Evolutionary conservation across 2,888 invertebrate genomes (phyloP).

Genomic region (Sarcophaga subvicina): DNA sequence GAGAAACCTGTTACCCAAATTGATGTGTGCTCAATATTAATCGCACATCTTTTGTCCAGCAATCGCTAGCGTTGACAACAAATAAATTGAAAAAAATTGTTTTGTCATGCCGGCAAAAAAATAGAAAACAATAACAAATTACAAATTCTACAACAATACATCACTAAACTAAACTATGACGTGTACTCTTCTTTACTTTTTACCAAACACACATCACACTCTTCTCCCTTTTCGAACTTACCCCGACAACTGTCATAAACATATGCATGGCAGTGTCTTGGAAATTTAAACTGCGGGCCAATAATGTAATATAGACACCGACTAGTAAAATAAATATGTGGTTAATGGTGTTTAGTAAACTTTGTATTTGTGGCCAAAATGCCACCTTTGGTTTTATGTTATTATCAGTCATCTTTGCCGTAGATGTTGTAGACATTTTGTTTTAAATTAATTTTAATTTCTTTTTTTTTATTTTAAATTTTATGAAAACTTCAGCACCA

Average conservation of each 20-base stretch:
- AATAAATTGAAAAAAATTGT: no score
- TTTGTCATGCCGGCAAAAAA: neutral
- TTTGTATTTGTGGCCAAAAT: constrained; percentile 76
- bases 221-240: constrained; percentile 67
- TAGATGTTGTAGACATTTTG: constrained; percentile 48
- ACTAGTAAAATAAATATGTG: constrained; percentile 79
- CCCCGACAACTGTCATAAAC: constrained; percentile 77
- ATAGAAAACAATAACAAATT: neutral
- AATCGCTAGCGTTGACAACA: no score
- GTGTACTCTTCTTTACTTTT: constrained; percentile 8
- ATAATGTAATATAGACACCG: constrained; percentile 75
- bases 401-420: neutral
- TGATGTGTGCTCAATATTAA: no score
- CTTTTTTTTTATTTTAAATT: neutral
- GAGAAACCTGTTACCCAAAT: no score
- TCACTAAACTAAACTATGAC: constrained; percentile 21
- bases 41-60: no score
- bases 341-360: constrained; percentile 78
- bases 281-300: constrained; percentile 77
- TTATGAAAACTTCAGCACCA: neutral
- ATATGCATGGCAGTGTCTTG: constrained; percentile 79
- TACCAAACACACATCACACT: constrained; percentile 5
- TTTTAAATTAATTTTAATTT: neutral
- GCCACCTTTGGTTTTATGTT: constrained; percentile 41
- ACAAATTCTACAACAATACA: neutral